Conservation (phyloP, 1,140 invertebrate genomes). For the Pseudomyrmex gracilis region DNA sequence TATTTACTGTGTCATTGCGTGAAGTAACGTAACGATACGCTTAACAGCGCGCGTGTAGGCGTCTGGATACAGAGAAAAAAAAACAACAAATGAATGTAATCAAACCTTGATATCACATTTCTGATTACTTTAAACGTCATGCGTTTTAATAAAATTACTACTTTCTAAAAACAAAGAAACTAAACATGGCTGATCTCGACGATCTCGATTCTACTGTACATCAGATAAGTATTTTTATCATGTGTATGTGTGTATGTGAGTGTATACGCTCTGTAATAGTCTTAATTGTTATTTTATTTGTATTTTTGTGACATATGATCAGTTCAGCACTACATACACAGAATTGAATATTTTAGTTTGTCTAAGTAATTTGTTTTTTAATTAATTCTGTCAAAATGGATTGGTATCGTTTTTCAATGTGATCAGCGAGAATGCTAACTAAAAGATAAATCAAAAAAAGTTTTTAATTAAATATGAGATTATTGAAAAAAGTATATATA, state of each 20-base stretch:
- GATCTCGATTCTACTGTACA: not conserved
- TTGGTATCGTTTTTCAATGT: not conserved
- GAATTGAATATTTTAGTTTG: not conserved
- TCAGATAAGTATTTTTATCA: not conserved
- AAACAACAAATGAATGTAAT: conserved; percentile 62
- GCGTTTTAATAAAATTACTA: conserved; percentile 33
- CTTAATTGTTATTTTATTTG: too few species aligned
- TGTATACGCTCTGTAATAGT: too few species aligned
- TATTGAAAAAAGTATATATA: not conserved
- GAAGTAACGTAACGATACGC: not conserved
- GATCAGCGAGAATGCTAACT: not conserved
- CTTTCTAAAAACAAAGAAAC: not conserved
- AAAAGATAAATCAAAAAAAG: not conserved
- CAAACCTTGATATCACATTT: conserved; percentile 59
- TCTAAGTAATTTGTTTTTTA: not conserved
- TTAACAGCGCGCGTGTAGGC: not conserved
- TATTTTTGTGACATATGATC: too few species aligned
- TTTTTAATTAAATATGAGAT: not conserved
- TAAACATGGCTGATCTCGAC: conserved; percentile 19
- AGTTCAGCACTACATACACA: not conserved
- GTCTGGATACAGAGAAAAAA: not conserved
- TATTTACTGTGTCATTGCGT: not conserved
- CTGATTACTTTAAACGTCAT: conserved; percentile 39
- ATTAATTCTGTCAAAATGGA: not conserved
- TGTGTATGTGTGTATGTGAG: too few species aligned